Base-by-base conservation (phyloP, 2,113 vertebrate genomes). In the Oreotrochilus melanogaster region DNA sequence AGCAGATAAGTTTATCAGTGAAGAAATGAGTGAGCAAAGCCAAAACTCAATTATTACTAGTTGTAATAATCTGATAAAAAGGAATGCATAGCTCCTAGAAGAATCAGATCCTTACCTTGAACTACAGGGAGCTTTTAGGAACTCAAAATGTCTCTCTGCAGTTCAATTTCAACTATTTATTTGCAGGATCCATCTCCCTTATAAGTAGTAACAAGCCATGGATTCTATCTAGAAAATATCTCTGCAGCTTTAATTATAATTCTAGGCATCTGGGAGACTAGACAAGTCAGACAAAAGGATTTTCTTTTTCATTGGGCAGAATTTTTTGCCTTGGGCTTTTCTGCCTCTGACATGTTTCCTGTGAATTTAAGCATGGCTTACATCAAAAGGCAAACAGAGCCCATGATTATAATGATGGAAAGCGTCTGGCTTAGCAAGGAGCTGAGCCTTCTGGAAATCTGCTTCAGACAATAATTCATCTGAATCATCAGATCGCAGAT, bases 241-340 rank as follows among this genome's bases (percentile, higher is more conserved):
- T 73, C 47, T 82, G 35, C 45, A 37, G 45, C 48, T 84, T 47
- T 69, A 72, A 78, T 94, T 89, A 18, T 31, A 62, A 43, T 73
- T 73, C 51, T 45, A 51, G 67, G 72, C 37, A 86, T 62, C 56
- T 58, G 60, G 45, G 51, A 85, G 39, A 85, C 50, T 2, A 60
- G 48, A 60, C 11, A 48, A 65, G 37, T 54, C 71, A 66, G 71
- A 60, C 47, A 64, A 62, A 90, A 74, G 30, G 30, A 33, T 89
- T 95, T 92, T 78, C 64, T 74, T 92, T 75, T 69, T 80, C 61
- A 33, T 45, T 4, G 3, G 22, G 18, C 50, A 24, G 66, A 75
- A 70, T 57, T 89, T 64, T 64, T 78, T 87, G 94, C 93, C 73
- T 23, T 50, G 54, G 84, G 86, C 84, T 89, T 87, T 87, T 65